A percentile compares a stretch with the other conserved stretches of the same genome.
Conservation (phyloP, 2,888 invertebrate species). For the Meiosimyza decipiens region DNA sequence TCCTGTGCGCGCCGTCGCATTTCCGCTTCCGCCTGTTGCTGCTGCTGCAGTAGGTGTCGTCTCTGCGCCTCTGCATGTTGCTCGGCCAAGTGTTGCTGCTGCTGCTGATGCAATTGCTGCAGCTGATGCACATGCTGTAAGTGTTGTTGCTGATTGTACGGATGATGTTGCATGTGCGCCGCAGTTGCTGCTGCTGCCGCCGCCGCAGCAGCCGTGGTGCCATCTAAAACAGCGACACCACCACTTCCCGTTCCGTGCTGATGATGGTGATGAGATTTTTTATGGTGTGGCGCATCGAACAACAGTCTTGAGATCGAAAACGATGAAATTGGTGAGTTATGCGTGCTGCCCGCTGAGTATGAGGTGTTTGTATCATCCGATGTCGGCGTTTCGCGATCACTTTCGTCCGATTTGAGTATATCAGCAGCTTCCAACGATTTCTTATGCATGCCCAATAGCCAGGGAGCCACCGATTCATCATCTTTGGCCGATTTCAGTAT, state of each 20-base stretch:
- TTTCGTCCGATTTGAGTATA: constrained; percentile 86
- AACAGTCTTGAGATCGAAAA: constrained; percentile 65
- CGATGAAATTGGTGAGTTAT: constrained; percentile 67
- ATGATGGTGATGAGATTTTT: constrained; percentile 30
- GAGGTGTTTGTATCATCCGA: constrained; percentile 73
- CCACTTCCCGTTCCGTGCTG: constrained; percentile 9
- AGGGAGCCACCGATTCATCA: constrained; percentile 96
- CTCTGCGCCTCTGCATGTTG: constrained; percentile 50
- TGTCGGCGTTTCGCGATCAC: constrained; percentile 74
- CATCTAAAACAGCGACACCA: constrained; percentile 26
- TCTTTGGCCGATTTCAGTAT: constrained; percentile 98
- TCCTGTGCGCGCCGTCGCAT: constrained; percentile 48
- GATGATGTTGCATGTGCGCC: constrained; percentile 56
- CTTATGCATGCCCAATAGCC: constrained; percentile 90
- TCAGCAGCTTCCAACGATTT: constrained; percentile 94
- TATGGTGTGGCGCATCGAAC: constrained; percentile 60
- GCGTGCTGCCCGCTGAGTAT: constrained; percentile 66
- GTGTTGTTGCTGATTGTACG: constrained; percentile 61
- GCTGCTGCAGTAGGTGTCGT: constrained; percentile 49
- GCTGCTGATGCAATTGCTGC: constrained; percentile 54
- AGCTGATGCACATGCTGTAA: constrained; percentile 58
- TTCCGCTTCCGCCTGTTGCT: constrained; percentile 50
- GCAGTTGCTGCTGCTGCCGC: constrained; percentile 39
- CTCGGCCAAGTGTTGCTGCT: constrained; percentile 47
- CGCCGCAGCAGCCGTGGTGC: constrained; percentile 40